Evolutionary conservation across 2,797 vertebrate species (phyloP).

Genomic region (Neosalanx taihuensis): DNA sequence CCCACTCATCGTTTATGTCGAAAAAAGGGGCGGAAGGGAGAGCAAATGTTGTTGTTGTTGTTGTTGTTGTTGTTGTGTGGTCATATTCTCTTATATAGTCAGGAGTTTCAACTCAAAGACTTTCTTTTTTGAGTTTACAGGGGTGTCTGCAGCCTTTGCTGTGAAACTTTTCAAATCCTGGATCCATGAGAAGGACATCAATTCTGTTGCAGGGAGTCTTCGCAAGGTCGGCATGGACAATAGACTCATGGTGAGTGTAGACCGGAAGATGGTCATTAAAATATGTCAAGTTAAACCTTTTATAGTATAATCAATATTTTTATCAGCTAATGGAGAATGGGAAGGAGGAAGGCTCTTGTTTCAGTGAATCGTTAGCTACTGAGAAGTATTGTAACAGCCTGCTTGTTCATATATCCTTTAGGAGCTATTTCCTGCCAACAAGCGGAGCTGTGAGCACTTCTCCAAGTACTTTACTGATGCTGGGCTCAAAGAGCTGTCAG

Average conservation of each 20-base stretch:
- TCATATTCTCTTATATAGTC: not conserved
- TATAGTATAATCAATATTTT: too few relatives aligned
- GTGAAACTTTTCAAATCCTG: conserved; percentile 98
- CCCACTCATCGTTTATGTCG: too few relatives aligned
- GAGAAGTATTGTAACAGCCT: not conserved
- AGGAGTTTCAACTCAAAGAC: not conserved
- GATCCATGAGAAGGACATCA: conserved; percentile 96
- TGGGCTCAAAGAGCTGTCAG: conserved; percentile 87
- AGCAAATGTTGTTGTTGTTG: not conserved
- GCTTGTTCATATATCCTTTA: conserved; percentile 55
- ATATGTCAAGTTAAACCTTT: too few relatives aligned
- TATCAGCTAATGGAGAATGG: not conserved
- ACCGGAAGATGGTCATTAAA: conserved; percentile 11
- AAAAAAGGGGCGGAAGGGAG: too few relatives aligned
- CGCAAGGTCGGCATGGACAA: conserved; percentile 98
- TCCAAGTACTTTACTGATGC: conserved; percentile 92
- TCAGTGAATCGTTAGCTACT: conserved; percentile 19
- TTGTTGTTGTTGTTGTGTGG: not conserved
- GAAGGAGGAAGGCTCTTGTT: conserved; percentile 15
- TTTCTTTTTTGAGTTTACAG: conserved; percentile 56
- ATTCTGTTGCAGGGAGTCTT: conserved; percentile 87
- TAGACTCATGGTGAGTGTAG: conserved; percentile 84
- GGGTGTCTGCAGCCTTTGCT: conserved; percentile 93
- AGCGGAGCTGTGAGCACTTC: conserved; percentile 91
- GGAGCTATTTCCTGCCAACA: conserved; percentile 94